phyloP scores from a whole-genome alignment of 2,113 vertebrate genomes.

The Plectropomus leopardus region DNA sequence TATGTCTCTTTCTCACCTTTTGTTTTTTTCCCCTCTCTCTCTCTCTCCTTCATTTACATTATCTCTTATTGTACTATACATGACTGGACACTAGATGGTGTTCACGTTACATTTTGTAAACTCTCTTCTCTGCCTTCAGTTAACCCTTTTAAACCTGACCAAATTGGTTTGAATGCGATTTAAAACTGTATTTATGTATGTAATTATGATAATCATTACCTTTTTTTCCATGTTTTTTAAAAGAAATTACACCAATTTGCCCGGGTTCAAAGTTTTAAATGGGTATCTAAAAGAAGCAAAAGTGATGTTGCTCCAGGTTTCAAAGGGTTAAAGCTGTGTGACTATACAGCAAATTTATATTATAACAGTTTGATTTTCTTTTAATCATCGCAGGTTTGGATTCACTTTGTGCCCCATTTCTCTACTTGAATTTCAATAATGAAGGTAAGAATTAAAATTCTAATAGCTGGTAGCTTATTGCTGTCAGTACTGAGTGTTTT shows the following conservation, averaged over 20 bases:
- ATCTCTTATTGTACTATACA: background rate
- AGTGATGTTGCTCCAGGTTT: too few relatives aligned
- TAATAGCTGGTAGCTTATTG: background rate
- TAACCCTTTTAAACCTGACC: too few relatives aligned
- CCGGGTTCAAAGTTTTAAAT: too few relatives aligned
- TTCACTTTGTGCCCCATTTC: slow-evolving; percentile 97
- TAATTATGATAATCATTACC: too few relatives aligned
- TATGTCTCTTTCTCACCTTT: background rate
- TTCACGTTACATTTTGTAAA: slow-evolving; percentile 29
- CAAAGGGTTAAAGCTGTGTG: too few relatives aligned
- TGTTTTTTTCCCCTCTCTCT: background rate
- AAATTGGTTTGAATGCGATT: too few relatives aligned
- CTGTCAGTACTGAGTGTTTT: background rate
- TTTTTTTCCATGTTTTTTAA: too few relatives aligned
- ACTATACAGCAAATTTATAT: background rate
- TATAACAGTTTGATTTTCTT: slow-evolving; percentile 13
- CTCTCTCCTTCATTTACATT: background rate
- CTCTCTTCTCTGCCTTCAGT: background rate
- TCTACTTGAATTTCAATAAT: slow-evolving; percentile 98
- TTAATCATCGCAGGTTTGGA: slow-evolving; percentile 89
- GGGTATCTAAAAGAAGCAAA: too few relatives aligned
- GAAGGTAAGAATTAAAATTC: slow-evolving; percentile 87
- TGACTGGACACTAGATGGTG: slow-evolving; percentile 74
- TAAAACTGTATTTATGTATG: too few relatives aligned
- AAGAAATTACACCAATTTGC: too few relatives aligned